Evolutionary conservation across 1,140 invertebrate species (phyloP), one percentile per base, ranked within the genome.

Genomic region (Sitodiplosis mosellana): DNA sequence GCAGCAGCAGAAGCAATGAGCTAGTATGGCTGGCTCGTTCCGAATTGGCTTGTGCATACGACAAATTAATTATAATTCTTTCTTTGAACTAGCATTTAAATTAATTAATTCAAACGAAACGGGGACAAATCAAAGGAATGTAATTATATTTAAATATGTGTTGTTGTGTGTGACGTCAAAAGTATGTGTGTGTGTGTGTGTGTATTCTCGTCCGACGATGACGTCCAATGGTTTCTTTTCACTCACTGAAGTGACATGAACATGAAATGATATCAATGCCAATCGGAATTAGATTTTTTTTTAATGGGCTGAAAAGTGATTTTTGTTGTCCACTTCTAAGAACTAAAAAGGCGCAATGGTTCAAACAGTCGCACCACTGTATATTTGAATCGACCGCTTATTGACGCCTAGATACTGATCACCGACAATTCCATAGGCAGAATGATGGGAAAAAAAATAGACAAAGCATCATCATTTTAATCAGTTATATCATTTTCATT

Each of bases 161-260:
- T 27, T 19, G 6, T 40, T 19, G n/a, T 40, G 38, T 40, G 52
- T 51, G 43, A 50, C 46, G 46, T 52, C 48, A 36, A 54, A 44
- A 45, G 46, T n/a, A 45, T 33, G 51, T 42, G 41, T 52, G 40
- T 42, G 19, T 42, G 6, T 42, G 19, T 50, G 56, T 58, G 59
- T 59, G 44, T 33, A 27, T 46, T 18, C 33, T 59, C 56, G 56
- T 56, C 56, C 48, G 55, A 51, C 38, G 38, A 48, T 51, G 51
- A 48, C 49, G 55, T 49, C 49, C 49, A 50, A 54, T 51, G 49
- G 48, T 49, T 55, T 27, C 10, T 40, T 4, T n/a, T 40, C 6
- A 6, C 18, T 6, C 38, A 3, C 38, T 15, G 4, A 40, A 19
- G 18, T 40, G 18, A 6, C 18, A 10, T n/a, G n/a, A 10, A 36